Evolutionary conservation across 2,797 vertebrate genomes (phyloP), one percentile per base, ranked within the genome.

Genomic region (Pangasius djambal): DNA sequence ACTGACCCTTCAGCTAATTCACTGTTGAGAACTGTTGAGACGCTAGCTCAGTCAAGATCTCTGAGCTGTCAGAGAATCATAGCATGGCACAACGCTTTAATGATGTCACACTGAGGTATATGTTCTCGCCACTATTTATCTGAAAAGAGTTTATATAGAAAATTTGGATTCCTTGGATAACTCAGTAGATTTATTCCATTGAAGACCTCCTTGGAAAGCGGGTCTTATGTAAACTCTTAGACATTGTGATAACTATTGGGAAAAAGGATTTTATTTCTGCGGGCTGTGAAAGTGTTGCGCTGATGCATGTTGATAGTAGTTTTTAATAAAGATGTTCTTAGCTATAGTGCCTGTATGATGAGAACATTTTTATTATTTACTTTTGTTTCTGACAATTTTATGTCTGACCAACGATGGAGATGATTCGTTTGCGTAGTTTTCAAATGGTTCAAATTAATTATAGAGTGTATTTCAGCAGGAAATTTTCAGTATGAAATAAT

Each of bases 1-100:
- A 86, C 65, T 10, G 4, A 85, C 44, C 61, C 86, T 86, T 88
- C 57, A 63, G 87, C 69, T 85, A 89, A 72, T 85, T 52, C 31
- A 79, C 63, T 15, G 3, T 59, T 67, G 40, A n/a, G 82, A 65
- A n/a, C 44, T 48, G 44, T 48, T 48, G 15, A 83, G 59, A 37
- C 61, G 10, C 25, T 59, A 61, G 0, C 57, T 90, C 85, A 86
- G 75, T 72, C 15, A 74, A 83, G 61, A 89, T 85, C n/a, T 69
- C 48, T 13, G n/a, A 31, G 16, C 28, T 52, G 28, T 85, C 63
- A 13, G 25, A 52, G 34, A 52, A 15, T 65, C 81, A 44, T 83
- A 7, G 37, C 13, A 82, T 25, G 10, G 25, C 55, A 12, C 55
- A 25, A 59, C 6, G 48, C 22, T 75, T 48, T 25, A n/a, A 52